Percentiles rank a stretch among this genome's conserved stretches.
phyloP scores from a whole-genome alignment of 2,888 invertebrate genomes.

The Limnephilus auricula region DNA sequence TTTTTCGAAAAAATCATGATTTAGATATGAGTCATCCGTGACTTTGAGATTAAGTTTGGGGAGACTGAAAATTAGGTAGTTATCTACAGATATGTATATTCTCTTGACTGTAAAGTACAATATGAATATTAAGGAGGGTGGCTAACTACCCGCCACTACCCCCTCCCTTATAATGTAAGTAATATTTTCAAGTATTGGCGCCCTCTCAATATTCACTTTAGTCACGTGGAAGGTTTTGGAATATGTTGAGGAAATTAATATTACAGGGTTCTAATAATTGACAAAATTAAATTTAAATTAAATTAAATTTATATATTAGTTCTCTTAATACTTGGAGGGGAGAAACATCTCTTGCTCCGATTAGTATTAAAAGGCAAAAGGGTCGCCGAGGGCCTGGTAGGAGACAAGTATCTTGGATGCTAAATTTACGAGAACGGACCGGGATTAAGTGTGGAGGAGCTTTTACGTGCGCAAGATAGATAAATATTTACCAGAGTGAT shows the following conservation, averaged over 20 bases:
- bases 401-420: too few species aligned
- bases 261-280: background rate
- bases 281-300: background rate
- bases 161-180: background rate
- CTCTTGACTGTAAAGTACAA: background rate
- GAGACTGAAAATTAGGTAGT: background rate
- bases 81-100: background rate
- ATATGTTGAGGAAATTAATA: background rate
- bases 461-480: too few species aligned
- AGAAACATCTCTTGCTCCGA: too few species aligned
- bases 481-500: too few species aligned
- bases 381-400: too few species aligned
- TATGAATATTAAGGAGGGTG: background rate
- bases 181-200: conserved; percentile 19
- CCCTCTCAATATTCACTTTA: conserved; percentile 9
- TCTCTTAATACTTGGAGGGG: too few species aligned
- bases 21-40: background rate
- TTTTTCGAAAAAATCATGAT: background rate
- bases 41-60: background rate
- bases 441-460: too few species aligned
- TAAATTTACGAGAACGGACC: too few species aligned
- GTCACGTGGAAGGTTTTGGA: background rate
- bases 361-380: too few species aligned
- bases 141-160: background rate
- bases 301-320: too few species aligned